A percentile compares a stretch with the other conserved stretches of the same genome.
These are phyloP conservation scores for Enteromius mattozi DNA, from an alignment of 2,797 vertebrate genomes.

Conservation along the genomic window DNA sequence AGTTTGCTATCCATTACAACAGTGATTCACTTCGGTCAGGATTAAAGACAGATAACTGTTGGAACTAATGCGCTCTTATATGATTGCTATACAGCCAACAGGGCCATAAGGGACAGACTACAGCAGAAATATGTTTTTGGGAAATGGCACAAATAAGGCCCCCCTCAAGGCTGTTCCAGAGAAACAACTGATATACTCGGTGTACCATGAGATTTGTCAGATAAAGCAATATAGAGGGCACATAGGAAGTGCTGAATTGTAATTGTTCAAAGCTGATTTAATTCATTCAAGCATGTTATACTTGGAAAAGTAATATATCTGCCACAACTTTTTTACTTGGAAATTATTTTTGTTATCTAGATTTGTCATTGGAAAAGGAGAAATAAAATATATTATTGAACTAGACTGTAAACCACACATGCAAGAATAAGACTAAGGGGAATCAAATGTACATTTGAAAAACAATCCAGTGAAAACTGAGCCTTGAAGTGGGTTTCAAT, in stretches of 20 bases:
- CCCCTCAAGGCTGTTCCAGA: slow-evolving; percentile 19
- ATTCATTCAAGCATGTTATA: slow-evolving; percentile 26
- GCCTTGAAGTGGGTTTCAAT: background rate
- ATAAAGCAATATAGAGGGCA: slow-evolving; percentile 19
- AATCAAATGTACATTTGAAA: background rate
- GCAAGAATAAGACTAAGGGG: background rate
- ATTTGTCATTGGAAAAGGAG: slow-evolving; percentile 4
- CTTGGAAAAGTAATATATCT: slow-evolving; percentile 15
- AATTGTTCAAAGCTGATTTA: slow-evolving; percentile 35
- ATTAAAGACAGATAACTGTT: slow-evolving; percentile 42
- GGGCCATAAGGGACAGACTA: slow-evolving; percentile 25
- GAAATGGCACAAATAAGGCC: slow-evolving; percentile 2
- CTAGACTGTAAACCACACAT: background rate
- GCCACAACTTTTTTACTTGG: slow-evolving; percentile 12
- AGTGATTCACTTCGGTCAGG: slow-evolving; percentile 37
- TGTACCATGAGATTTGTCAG: slow-evolving; percentile 30
- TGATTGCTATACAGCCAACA: background rate
- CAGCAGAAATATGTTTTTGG: slow-evolving; percentile 31
- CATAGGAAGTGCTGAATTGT: slow-evolving; percentile 32
- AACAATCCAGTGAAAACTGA: background rate
- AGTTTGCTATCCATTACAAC: slow-evolving; percentile 46
- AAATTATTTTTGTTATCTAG: slow-evolving; percentile 8
- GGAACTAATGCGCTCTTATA: slow-evolving; percentile 24
- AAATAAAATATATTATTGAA: background rate
- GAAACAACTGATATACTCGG: slow-evolving; percentile 16